phyloP scores from a whole-genome alignment of 2,797 vertebrate species.

The Sarcophilus harrisii region DNA sequence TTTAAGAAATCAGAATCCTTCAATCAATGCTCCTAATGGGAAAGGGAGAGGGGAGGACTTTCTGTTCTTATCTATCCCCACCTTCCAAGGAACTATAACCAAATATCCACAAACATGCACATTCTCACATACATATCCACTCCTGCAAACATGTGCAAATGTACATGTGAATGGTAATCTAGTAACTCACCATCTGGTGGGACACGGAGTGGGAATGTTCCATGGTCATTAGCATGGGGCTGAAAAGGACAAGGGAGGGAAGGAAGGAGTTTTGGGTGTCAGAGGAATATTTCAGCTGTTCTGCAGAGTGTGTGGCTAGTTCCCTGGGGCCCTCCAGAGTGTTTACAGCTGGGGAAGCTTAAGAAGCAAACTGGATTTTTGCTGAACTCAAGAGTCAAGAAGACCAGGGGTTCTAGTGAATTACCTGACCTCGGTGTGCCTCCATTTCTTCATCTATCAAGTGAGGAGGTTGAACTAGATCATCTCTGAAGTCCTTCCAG shows the following conservation, averaged over 20 bases:
- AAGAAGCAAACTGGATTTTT: neutral
- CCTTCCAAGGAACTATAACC: neutral
- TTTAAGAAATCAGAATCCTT: conserved; percentile 13
- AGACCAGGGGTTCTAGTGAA: neutral
- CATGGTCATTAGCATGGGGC: neutral
- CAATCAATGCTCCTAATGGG: neutral
- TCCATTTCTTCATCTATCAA: neutral
- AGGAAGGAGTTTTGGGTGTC: neutral
- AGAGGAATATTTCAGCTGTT: neutral
- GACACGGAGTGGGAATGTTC: neutral
- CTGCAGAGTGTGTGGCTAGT: neutral
- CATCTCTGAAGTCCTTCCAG: neutral
- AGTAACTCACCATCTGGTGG: neutral
- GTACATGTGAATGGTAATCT: neutral
- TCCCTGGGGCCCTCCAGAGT: neutral
- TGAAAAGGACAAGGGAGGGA: neutral
- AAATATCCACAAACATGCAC: neutral
- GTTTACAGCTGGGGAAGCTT: neutral
- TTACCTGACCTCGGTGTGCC: neutral
- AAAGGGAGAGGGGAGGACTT: neutral
- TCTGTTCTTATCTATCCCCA: neutral
- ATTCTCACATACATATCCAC: neutral
- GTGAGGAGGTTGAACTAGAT: neutral
- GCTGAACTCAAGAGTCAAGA: neutral
- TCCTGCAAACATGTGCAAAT: neutral